Evolutionary conservation across 2,797 vertebrate genomes (phyloP), one percentile per base, ranked within the genome.

Genomic region (Falco columbarius): DNA sequence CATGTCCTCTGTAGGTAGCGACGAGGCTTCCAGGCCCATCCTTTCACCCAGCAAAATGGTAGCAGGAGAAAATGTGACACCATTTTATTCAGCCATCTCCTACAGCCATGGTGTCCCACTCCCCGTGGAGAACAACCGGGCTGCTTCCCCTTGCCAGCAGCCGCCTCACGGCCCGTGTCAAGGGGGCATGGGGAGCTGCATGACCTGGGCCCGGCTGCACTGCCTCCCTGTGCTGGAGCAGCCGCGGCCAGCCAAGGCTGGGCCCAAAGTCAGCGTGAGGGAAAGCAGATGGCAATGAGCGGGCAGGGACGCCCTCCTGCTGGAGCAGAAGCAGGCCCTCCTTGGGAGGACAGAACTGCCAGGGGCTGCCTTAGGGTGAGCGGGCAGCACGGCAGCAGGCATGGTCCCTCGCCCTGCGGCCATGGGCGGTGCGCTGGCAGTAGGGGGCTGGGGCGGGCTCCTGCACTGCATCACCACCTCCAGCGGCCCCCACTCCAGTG

Each of bases 21-120:
- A 71, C 87, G 88, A 93, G 95, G 49, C 49, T 95, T 95, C 77
- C 2, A 30, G 70, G 90, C 84, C 86, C 36, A 56, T 86, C 75
- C 89, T 97, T 96, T 96, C 36, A 29, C 92, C 93, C 93, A 90
- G 91, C 74, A 86, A 95, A 96, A 93, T 73, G 59, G 81, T 74
- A 92, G 70, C 72, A 42, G 74, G 81, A 95, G 75, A 63, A 93
- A 82, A 56, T 65, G 67, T 70, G 82, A 81, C 86, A 90, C 34
- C 62, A 32, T 66, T 72, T 91, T 84, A 58, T 92, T 75, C 76
- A 61, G 56, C 66, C 79, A 61, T 76, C 79, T 58, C 75, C 75
- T 82, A 30, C 38, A 47, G 75, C 70, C 77, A 34, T 54, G 91
- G 46, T 67, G 84, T 92, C 72, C 54, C 58, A 61, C 54, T 67